A percentile compares a stretch with the other conserved stretches of the same genome.
Evolutionary conservation across 2,113 vertebrate genomes (phyloP).

Genomic region (Vombatus ursinus): DNA sequence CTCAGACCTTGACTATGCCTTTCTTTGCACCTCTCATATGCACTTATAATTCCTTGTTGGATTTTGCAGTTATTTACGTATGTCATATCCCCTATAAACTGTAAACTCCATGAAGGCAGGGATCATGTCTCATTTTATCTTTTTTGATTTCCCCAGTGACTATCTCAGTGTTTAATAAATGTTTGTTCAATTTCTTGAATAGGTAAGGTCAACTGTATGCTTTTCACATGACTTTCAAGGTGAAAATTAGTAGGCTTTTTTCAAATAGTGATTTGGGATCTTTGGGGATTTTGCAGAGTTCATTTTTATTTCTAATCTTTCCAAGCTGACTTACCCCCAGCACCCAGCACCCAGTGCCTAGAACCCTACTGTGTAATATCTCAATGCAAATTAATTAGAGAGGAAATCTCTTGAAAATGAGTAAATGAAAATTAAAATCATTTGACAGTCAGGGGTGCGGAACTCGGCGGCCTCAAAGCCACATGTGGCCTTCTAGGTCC

Average conservation of each 20-base stretch:
- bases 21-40: neutral
- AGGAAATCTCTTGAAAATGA: neutral
- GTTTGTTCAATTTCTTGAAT: neutral
- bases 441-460: neutral
- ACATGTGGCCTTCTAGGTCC: no score
- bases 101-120: neutral
- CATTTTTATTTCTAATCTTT: neutral
- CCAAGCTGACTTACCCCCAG: neutral
- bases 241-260: neutral
- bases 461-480: no score
- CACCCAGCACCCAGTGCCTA: neutral
- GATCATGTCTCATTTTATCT: neutral
- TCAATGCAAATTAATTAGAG: neutral
- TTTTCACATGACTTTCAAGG: neutral
- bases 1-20: neutral
- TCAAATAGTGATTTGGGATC: neutral
- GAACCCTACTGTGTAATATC: neutral
- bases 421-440: neutral
- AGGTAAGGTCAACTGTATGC: neutral
- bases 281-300: neutral
- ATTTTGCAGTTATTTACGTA: neutral
- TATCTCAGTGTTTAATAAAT: neutral
- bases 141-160: neutral
- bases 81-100: neutral
- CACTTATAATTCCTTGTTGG: neutral